Conservation (phyloP, 2,797 vertebrate genomes). For the Lacerta viridis region DNA sequence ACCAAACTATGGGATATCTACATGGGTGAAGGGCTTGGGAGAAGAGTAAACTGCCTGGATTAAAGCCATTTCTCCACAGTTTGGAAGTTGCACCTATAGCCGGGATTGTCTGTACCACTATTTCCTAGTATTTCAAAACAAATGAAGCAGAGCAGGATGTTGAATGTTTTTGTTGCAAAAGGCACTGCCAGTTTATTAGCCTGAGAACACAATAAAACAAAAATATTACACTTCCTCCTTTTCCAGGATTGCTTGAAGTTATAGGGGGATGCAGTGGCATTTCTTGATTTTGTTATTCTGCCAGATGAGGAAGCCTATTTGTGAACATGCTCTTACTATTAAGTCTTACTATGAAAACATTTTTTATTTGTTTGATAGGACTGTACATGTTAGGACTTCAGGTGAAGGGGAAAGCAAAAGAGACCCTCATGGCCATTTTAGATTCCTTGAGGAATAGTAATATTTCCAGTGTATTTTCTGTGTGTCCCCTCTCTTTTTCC, state of each 20-base stretch:
- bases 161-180: slow-evolving; percentile 7
- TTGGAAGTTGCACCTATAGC: neutral
- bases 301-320: neutral
- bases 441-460: neutral
- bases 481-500: neutral
- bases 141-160: neutral
- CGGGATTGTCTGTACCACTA: neutral
- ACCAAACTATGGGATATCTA: no score
- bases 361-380: neutral
- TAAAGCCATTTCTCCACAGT: neutral
- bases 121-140: neutral
- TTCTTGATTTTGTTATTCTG: neutral
- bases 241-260: neutral
- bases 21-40: neutral
- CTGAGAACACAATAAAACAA: neutral
- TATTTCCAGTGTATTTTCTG: neutral
- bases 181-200: neutral
- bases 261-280: neutral
- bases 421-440: neutral
- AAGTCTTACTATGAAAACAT: neutral
- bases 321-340: neutral
- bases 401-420: neutral
- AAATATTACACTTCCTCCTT: neutral
- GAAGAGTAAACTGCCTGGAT: neutral
- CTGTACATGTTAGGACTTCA: neutral